Conservation (phyloP, 2,888 invertebrate genomes). For the Lasioglossum vierecki region DNA sequence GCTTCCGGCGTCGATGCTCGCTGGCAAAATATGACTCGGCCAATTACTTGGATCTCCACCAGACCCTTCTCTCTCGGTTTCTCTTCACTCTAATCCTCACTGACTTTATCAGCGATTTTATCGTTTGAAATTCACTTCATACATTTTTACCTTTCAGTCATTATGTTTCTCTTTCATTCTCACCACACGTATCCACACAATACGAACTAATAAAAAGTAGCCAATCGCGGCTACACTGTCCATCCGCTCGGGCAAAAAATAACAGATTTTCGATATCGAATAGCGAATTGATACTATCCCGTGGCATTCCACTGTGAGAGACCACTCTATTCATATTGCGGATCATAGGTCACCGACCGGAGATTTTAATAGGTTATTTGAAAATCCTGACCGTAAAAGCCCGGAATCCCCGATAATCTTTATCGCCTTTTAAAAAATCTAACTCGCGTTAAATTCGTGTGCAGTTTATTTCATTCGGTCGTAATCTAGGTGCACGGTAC, state of each 20-base stretch:
- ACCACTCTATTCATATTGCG: not conserved
- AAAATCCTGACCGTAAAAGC: not conserved
- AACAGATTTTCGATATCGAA: not conserved
- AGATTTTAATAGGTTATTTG: not conserved
- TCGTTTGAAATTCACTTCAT: no score
- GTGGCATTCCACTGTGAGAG: not conserved
- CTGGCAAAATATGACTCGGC: conserved; percentile 25
- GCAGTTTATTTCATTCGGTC: not conserved
- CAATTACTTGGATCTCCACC: conserved; percentile 50
- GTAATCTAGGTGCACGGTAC: not conserved
- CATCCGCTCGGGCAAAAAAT: not conserved
- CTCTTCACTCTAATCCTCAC: no score
- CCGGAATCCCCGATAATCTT: not conserved
- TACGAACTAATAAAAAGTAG: not conserved
- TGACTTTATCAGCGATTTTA: not conserved
- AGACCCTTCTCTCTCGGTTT: not conserved
- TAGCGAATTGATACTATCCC: not conserved
- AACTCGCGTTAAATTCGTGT: not conserved
- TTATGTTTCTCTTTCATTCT: no score
- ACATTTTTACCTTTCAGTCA: no score
- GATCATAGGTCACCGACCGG: not conserved
- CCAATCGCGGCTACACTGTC: not conserved
- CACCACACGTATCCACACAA: no score
- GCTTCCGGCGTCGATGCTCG: not conserved
- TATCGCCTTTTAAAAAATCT: not conserved